A percentile compares a stretch with the other conserved stretches of the same genome.
Evolutionary conservation across 2,113 vertebrate genomes (phyloP).

Genomic region (Muntiacus reevesi): DNA sequence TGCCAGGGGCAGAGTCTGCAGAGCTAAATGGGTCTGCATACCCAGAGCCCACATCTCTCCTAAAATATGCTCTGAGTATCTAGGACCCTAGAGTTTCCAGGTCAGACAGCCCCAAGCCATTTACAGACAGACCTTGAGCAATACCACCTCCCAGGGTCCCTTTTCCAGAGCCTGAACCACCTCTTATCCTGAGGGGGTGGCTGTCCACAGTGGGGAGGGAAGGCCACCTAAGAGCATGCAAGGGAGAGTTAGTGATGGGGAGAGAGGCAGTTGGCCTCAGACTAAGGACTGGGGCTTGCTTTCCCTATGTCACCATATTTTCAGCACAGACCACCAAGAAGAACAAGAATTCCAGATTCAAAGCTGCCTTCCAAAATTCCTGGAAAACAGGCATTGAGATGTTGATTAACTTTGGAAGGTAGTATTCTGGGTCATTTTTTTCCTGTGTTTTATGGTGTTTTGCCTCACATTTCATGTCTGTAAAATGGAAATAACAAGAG

Average conservation of each 20-base stretch:
- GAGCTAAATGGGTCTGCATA: background rate
- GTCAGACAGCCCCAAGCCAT: background rate
- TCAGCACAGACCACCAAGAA: background rate
- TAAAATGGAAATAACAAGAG: background rate
- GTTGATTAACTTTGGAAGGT: background rate
- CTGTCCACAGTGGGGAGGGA: background rate
- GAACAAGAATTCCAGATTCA: background rate
- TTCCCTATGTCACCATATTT: too few relatives aligned
- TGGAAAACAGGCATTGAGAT: background rate
- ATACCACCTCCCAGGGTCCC: background rate
- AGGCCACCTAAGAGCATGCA: background rate
- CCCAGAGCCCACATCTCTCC: background rate
- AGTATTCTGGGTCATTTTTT: background rate
- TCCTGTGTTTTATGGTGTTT: background rate
- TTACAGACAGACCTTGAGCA: background rate
- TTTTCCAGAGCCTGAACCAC: background rate
- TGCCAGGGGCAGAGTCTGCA: background rate
- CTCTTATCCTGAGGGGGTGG: background rate
- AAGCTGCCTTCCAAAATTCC: background rate
- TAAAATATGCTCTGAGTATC: background rate
- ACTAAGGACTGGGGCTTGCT: background rate
- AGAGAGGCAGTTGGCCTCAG: background rate
- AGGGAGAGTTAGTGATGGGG: background rate
- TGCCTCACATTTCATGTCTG: background rate
- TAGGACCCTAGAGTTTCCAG: background rate